Percentiles rank a stretch among this genome's conserved stretches.
Conservation (phyloP, 2,797 vertebrate species). For the Hypotaenidia philippensis region DNA sequence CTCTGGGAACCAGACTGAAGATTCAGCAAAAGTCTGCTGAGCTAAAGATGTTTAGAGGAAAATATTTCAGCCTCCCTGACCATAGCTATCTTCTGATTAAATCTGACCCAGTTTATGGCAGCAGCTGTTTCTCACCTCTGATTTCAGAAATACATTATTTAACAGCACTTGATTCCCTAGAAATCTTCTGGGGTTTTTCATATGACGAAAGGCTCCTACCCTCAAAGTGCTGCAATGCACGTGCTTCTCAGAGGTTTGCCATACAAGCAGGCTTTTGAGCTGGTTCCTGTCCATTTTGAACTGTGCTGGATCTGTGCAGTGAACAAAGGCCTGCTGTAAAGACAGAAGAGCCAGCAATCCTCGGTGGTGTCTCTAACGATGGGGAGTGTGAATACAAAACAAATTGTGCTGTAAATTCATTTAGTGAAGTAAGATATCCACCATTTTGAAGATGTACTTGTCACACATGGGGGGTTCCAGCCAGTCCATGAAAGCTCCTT, state of each 20-base stretch:
- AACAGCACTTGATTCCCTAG: background rate
- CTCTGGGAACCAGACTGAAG: accelerated
- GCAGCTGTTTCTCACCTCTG: accelerated
- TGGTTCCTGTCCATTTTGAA: background rate
- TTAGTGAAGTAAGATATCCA: background rate
- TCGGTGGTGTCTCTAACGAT: accelerated
- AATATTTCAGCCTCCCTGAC: background rate
- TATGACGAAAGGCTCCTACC: background rate
- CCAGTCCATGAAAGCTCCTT: background rate
- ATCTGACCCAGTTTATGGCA: background rate
- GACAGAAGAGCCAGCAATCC: background rate
- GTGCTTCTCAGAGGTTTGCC: background rate
- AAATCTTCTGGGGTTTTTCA: background rate
- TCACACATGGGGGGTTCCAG: accelerated
- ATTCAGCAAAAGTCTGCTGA: background rate
- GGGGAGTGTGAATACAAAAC: background rate
- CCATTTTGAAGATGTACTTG: background rate
- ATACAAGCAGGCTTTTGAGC: accelerated
- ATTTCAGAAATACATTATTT: background rate
- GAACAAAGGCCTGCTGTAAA: background rate
- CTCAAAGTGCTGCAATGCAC: accelerated
- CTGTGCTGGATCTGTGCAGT: background rate
- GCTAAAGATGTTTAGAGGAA: background rate
- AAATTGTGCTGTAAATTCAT: background rate
- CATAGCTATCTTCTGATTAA: background rate